Percentiles rank a stretch among this genome's conserved stretches.
Evolutionary conservation across 2,113 vertebrate genomes (phyloP).

Genomic region (Rynchops niger): DNA sequence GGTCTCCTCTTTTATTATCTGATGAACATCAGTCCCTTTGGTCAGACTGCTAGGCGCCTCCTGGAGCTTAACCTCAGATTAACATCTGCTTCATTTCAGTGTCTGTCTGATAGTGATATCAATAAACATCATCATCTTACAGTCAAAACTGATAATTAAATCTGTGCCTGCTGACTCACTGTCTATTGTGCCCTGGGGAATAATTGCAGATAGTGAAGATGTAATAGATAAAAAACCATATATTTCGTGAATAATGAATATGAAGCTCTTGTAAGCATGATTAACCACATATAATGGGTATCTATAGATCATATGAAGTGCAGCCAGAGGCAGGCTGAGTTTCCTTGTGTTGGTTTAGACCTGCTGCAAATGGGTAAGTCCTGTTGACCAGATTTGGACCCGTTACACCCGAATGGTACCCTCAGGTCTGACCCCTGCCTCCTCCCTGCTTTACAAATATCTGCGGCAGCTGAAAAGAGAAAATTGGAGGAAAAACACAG

Average conservation of each 20-base stretch:
- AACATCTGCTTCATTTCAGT: constrained; percentile 61
- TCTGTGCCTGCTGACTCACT: constrained; percentile 34
- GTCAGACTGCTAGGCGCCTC: constrained; percentile 65
- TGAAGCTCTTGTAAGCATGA: neutral
- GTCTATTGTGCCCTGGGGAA: constrained; percentile 10
- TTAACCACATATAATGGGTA: neutral
- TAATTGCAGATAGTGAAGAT: constrained; percentile 32
- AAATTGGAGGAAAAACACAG: neutral
- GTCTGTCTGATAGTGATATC: constrained; percentile 62
- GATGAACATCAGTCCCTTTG: constrained; percentile 62
- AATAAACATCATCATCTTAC: constrained; percentile 60
- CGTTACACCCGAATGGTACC: neutral
- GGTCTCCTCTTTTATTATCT: constrained; percentile 40
- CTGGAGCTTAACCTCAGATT: constrained; percentile 59
- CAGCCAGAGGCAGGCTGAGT: neutral
- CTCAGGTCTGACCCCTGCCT: neutral
- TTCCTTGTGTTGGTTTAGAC: neutral
- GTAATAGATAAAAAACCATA: neutral
- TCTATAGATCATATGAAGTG: neutral
- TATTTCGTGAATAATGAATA: neutral
- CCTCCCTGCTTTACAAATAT: neutral
- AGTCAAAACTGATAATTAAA: constrained; percentile 59
- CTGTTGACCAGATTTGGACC: neutral
- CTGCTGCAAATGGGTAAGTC: neutral
- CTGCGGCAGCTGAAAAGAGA: neutral